Evolutionary conservation across 1,140 invertebrate species (phyloP), one percentile per base, ranked within the genome.

Genomic region (Apis florea): DNA sequence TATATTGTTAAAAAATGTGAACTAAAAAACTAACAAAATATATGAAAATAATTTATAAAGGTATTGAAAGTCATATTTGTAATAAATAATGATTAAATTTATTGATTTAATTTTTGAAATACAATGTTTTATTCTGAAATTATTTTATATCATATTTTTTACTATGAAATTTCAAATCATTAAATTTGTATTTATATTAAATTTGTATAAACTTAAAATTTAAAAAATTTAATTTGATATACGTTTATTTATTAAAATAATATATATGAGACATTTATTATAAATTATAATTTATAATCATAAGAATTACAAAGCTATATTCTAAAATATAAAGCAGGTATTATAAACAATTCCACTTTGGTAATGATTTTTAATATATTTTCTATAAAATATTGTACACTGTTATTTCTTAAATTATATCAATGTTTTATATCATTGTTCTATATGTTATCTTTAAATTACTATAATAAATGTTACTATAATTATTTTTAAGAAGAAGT

Each of bases 381-480:
- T 91, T 90, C 85, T 92, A 92, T 91, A 91, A 93, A 92, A 92
- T 92, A 92, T 93, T 92, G 88, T 92, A 93, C 91, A 91, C 88
- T 90, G 88, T 86, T 91, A 86, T 89, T 88, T 40, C 31, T 92
- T 90, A 91, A 90, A 90, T 88, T 92, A 92, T 90, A 91, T 90
- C 90, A 82, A 90, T 91, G 89, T 80, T 13, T 79, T 83, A 88
- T 89, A 88, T 90, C 89, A 91, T 85, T 90, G 88, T 85, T 87
- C 88, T 92, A 91, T 92, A 91, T 87, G 85, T 90, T 64, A 82
- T 87, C 66, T 88, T 92, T 91, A 90, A 92, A 88, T 90, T 90
- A 91, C 88, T 88, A 88, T 85, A 74, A 71, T 40, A 40, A 40
- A 40, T 83, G 85, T 78, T 86, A 72, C 80, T 88, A 85, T 78